Percentiles rank a stretch among this genome's conserved stretches.
Conservation (phyloP, 2,113 vertebrate species). For the Corythaixoides concolor region DNA sequence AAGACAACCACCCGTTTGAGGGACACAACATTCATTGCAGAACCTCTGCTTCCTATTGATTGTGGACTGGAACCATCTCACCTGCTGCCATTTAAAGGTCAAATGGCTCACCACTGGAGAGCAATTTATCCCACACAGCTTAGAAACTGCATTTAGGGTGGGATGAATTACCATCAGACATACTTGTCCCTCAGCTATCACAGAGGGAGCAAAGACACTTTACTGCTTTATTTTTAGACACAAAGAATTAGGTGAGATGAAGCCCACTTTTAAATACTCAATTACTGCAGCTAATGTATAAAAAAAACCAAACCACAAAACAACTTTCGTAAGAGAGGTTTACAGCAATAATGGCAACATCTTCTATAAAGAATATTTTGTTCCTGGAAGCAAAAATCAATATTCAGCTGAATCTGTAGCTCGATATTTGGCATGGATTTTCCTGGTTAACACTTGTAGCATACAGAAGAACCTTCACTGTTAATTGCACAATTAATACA, state of each 20-base stretch:
- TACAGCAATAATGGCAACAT: neutral
- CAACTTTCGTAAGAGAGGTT: neutral
- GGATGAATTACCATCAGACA: neutral
- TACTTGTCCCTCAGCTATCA: neutral
- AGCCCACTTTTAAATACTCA: neutral
- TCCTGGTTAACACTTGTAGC: neutral
- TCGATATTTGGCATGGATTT: rapidly evolving
- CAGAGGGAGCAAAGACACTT: neutral
- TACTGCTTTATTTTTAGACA: neutral
- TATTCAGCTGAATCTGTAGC: neutral
- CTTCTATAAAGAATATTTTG: neutral
- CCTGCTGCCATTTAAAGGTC: neutral
- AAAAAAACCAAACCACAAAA: neutral
- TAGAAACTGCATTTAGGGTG: neutral
- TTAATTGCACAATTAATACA: neutral
- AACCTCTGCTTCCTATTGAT: neutral
- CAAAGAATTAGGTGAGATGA: neutral
- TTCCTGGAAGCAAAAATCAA: neutral
- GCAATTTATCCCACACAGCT: neutral
- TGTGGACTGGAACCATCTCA: neutral
- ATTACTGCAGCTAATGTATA: neutral
- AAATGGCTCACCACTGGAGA: neutral
- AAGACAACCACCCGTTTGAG: neutral
- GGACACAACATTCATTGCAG: neutral
- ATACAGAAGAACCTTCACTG: neutral